phyloP scores from a whole-genome alignment of 1,140 invertebrate species.

The Oryctes rhinoceros region DNA sequence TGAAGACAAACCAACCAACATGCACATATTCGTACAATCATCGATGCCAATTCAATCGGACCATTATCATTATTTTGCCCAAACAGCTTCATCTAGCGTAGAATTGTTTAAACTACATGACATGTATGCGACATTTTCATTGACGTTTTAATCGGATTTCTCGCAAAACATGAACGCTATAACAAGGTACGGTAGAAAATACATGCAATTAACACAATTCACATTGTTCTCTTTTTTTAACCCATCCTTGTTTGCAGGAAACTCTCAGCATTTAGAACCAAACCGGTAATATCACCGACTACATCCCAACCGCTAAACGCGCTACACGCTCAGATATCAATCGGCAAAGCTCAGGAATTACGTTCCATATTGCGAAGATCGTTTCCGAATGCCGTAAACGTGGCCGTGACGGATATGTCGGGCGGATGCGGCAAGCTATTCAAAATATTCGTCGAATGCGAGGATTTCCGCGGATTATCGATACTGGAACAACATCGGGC shows the following conservation, averaged over 20 bases:
- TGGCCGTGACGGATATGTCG: conserved; percentile 79
- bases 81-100: no score
- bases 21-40: no score
- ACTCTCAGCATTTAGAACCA: not conserved
- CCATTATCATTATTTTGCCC: no score
- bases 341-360: conserved; percentile 40
- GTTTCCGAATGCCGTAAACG: conserved; percentile 72
- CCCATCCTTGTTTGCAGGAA: not conserved
- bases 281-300: not conserved
- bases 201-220: not conserved
- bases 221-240: not conserved
- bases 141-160: no score
- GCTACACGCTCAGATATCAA: not conserved
- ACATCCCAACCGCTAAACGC: not conserved
- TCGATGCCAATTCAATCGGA: no score
- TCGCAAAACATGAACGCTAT: not conserved
- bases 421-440: conserved; percentile 91
- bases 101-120: no score
- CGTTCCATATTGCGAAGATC: conserved; percentile 62
- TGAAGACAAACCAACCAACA: no score
- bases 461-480: conserved; percentile 79
- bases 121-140: no score
- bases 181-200: not conserved
- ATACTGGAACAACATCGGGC: conserved; percentile 83
- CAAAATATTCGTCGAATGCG: conserved; percentile 78